These are phyloP conservation scores for Caranx melampygus DNA, from an alignment of 2,113 vertebrate species.

Conservation along the genomic window DNA sequence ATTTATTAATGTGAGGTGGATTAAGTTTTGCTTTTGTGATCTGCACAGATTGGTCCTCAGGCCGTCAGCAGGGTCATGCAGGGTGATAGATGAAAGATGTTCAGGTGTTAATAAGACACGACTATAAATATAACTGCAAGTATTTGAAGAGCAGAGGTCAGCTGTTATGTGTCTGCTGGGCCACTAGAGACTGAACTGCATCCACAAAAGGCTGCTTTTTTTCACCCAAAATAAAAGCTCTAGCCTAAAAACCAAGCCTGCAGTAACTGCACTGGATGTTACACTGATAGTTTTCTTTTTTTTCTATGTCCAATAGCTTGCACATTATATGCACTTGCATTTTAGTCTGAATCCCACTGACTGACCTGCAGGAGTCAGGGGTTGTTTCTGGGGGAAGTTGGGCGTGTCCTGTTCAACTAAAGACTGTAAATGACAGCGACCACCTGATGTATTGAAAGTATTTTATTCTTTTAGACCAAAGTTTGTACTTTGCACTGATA, in stretches of 20 bases:
- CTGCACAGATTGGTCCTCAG: background rate
- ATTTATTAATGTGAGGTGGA: background rate
- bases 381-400: background rate
- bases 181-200: slow-evolving; percentile 84
- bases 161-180: slow-evolving; percentile 65
- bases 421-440: no score
- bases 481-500: no score
- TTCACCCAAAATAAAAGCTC: background rate
- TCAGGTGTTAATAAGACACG: background rate
- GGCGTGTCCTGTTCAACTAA: no score
- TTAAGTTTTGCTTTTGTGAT: background rate
- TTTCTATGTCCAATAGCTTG: background rate
- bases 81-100: background rate
- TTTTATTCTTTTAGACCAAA: no score
- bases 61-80: background rate
- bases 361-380: background rate
- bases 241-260: background rate
- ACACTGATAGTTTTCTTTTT: background rate
- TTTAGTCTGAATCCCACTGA: background rate
- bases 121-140: background rate
- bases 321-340: background rate
- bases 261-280: background rate
- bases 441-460: no score
- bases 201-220: slow-evolving; percentile 52
- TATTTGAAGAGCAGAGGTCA: slow-evolving; percentile 14